These are phyloP conservation scores for Drosophila subobscura DNA, from an alignment of 1,140 invertebrate genomes.

Conservation along the genomic window DNA sequence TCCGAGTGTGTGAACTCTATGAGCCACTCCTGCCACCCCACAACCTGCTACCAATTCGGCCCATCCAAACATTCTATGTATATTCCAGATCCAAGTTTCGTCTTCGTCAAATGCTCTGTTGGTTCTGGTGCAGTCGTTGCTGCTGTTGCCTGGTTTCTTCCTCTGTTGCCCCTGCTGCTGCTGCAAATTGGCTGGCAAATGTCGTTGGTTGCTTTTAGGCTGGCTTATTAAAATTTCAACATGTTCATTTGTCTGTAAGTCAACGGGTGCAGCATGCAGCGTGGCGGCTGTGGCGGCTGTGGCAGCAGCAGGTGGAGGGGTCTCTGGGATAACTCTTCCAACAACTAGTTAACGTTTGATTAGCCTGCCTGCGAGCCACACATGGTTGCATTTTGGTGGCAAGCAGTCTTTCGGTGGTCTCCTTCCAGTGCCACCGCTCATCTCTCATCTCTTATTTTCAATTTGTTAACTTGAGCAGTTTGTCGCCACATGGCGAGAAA, in stretches of 20 bases:
- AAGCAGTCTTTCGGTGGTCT: not conserved
- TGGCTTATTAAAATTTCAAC: conserved; percentile 80
- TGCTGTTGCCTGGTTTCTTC: conserved; percentile 18
- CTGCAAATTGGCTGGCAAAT: conserved; percentile 79
- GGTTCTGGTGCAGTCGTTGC: conserved; percentile 1
- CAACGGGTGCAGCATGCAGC: conserved; percentile 12
- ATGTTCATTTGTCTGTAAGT: conserved; percentile 76
- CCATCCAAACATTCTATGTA: conserved; percentile 22
- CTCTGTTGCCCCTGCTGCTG: conserved; percentile 35
- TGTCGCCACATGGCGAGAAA: conserved; percentile 27
- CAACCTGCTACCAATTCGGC: conserved; percentile 26
- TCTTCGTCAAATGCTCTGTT: conserved; percentile 65
- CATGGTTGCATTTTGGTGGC: conserved; percentile 54
- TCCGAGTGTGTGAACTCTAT: conserved; percentile 12
- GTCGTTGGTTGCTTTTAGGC: conserved; percentile 75
- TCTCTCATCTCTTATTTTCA: conserved; percentile 10
- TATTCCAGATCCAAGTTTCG: conserved; percentile 60
- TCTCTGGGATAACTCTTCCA: conserved; percentile 52
- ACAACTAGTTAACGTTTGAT: conserved; percentile 80
- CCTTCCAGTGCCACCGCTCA: not conserved
- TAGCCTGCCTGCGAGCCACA: conserved; percentile 57
- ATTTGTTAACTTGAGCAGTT: conserved; percentile 45
- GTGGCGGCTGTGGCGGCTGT: no score
- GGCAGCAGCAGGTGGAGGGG: conserved; percentile 6
- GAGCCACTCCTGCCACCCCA: not conserved